Conservation (phyloP, 1,140 invertebrate genomes). For the Gonioctena quinquepunctata region DNA sequence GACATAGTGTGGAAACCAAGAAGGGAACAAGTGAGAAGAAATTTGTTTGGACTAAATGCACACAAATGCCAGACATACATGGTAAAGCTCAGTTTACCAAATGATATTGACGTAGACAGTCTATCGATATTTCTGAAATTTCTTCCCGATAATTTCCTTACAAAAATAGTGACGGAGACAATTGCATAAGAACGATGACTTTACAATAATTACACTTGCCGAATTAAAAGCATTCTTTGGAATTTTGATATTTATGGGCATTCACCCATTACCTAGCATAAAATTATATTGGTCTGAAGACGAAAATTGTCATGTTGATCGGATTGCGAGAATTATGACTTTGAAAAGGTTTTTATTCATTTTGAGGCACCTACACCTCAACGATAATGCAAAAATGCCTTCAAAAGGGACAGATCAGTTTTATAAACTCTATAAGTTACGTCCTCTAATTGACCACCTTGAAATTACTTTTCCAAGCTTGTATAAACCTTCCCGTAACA, state of each 20-base stretch:
- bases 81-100: too few relatives aligned
- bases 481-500: background rate
- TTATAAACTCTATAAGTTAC: constrained; percentile 2
- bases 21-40: too few relatives aligned
- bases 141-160: too few relatives aligned
- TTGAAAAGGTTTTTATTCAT: constrained; percentile 1
- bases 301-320: background rate
- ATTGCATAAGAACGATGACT: too few relatives aligned
- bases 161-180: too few relatives aligned
- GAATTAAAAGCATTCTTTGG: too few relatives aligned
- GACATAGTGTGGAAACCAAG: too few relatives aligned
- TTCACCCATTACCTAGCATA: background rate
- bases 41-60: too few relatives aligned
- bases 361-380: constrained; percentile 1
- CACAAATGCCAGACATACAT: too few relatives aligned
- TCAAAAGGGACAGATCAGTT: background rate
- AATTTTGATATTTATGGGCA: constrained; percentile 1
- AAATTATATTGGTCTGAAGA: background rate
- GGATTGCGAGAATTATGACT: constrained; percentile 1
- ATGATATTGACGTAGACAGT: too few relatives aligned
- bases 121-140: too few relatives aligned
- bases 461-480: background rate
- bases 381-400: constrained; percentile 13
- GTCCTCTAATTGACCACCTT: background rate
- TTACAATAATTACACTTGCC: too few relatives aligned